Base-by-base conservation (phyloP, 2,113 vertebrate species). In the Gymnobelideus leadbeateri region DNA sequence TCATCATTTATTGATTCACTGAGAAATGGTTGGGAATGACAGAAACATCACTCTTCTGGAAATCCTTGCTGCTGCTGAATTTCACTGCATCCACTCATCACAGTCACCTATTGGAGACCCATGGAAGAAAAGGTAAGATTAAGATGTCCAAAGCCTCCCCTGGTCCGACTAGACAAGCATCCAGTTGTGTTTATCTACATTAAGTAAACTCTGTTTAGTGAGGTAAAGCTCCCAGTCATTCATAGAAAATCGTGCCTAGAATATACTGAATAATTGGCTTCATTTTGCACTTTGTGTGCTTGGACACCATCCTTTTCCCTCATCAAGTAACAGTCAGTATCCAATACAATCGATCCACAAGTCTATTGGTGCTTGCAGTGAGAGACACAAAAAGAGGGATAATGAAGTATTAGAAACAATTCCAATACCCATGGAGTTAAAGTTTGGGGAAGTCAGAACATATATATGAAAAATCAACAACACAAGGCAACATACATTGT, bases 181-280 rank as follows among this genome's bases (percentile, higher is more conserved):
- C 89, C 90, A 93, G 89, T 47, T 92, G 89, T 31, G 16, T 84
- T 84, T 93, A 54, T 89, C 51, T 92, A 51, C 14, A 77, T 51
- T 89, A 51, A 89, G 43, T 89, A 52, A 47, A 11, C 19, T 43
- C 91, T 10, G 92, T 89, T 54, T 50, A 94, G 89, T 28, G 91
- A 92, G 89, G 28, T 37, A 90, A 97, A 61, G 37, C 95, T 55
- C 50, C 91, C 77, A 31, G 52, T 51, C 57, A 14, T 50, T 93
- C 94, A 90, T 89, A 57, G 51, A 95, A 96, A 96, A 94, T 50
- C 61, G 57, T 54, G 57, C 91, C 51, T 89, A 50, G 89, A 89
- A 57, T 91, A 77, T 50, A 61, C 61, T 43, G 92, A 26, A 68
- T 90, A 93, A 53, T 91, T 93, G 43, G 31, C 31, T 21, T 91